Conservation (phyloP, 2,888 invertebrate genomes). For the Sphinx pinastri region DNA sequence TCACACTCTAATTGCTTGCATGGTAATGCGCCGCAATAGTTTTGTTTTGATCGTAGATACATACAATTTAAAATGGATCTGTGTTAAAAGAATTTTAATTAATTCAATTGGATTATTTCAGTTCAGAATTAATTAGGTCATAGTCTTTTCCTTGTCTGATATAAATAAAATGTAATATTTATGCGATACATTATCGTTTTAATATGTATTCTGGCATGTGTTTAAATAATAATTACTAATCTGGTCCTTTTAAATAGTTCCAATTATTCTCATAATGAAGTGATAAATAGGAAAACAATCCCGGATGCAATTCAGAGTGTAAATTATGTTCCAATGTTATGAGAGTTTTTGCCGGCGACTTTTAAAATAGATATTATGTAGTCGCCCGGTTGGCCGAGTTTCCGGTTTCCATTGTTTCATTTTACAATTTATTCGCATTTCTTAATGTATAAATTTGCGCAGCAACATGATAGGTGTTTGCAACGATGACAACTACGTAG, state of each 20-base stretch:
- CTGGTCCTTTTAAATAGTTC: background rate
- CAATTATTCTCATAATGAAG: too few relatives aligned
- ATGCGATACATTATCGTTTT: background rate
- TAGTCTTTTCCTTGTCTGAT: constrained; percentile 11
- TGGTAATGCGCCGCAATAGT: constrained; percentile 9
- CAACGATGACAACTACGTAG: background rate
- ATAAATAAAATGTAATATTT: background rate
- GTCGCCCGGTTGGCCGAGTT: constrained; percentile 18
- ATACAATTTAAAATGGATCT: constrained; percentile 15
- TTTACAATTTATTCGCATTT: constrained; percentile 24
- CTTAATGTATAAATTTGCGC: constrained; percentile 13
- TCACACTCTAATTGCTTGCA: constrained; percentile 21
- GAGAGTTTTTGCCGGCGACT: constrained; percentile 15
- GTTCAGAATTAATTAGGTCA: constrained; percentile 18
- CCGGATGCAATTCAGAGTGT: constrained; percentile 12
- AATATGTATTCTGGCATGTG: background rate
- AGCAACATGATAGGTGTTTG: background rate
- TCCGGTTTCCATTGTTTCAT: constrained; percentile 25
- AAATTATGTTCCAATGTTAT: constrained; percentile 24
- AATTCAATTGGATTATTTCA: background rate
- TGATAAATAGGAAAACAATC: constrained; percentile 14
- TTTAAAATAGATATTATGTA: constrained; percentile 24
- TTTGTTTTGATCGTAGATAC: constrained; percentile 17
- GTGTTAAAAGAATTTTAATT: constrained; percentile 23
- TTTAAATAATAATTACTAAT: background rate